These are phyloP conservation scores for Brachycybe producta DNA, from an alignment of 2,888 invertebrate species.

Conservation along the genomic window DNA sequence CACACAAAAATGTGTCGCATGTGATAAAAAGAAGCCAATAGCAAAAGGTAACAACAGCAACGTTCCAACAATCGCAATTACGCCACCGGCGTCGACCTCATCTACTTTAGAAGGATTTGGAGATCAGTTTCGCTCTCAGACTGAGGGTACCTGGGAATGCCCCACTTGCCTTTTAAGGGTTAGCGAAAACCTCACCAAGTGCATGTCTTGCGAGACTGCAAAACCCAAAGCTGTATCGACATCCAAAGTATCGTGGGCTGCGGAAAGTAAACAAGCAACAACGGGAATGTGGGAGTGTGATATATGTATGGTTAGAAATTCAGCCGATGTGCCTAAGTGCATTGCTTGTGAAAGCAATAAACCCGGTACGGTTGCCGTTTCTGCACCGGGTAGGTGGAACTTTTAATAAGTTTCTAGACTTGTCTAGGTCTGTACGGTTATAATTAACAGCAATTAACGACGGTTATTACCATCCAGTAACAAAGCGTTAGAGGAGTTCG, in stretches of 20 bases:
- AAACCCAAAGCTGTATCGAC: background rate
- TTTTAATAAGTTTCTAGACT: background rate
- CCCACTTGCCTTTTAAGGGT: conserved; percentile 1
- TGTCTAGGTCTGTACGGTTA: too few relatives aligned
- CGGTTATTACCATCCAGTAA: too few relatives aligned
- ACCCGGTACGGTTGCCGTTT: conserved; percentile 28
- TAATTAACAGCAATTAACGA: too few relatives aligned
- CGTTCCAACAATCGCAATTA: background rate
- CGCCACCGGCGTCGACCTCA: background rate
- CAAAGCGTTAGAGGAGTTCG: too few relatives aligned
- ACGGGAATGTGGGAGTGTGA: conserved; percentile 30
- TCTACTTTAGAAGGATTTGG: background rate
- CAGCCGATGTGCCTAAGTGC: conserved; percentile 25
- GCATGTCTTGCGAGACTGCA: background rate
- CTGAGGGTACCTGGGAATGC: conserved; percentile 6
- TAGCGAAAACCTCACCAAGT: background rate
- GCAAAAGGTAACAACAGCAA: background rate
- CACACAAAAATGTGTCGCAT: conserved; percentile 27
- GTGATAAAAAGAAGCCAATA: conserved; percentile 27
- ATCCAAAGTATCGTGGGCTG: background rate
- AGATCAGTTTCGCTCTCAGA: background rate
- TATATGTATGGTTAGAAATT: conserved; percentile 29
- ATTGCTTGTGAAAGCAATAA: conserved; percentile 28
- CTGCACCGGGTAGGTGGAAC: background rate
- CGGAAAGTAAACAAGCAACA: too few relatives aligned